Base-by-base conservation (phyloP, 2,113 vertebrate genomes). In the Anarrhichthys ocellatus region DNA sequence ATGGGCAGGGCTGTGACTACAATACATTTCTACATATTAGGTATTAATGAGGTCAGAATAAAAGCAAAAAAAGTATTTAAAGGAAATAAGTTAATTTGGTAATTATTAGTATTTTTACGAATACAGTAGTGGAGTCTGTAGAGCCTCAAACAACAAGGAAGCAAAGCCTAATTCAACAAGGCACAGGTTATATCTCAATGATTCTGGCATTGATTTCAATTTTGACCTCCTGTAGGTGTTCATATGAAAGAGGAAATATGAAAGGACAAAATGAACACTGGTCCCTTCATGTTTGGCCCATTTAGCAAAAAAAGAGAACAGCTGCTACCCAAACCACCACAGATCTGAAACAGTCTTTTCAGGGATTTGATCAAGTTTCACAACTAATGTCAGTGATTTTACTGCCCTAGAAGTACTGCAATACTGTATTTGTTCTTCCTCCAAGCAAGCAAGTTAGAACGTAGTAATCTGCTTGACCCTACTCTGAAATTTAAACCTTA, bases 351-450 rank as follows among this genome's bases (percentile, higher is more conserved):
- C 61, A 1, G 27, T 72, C 2, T 24, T 76, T 50, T 66, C 15
- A 44, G 24, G 38, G 72, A n/a, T 66, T 79, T 54, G 4, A 63
- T 73, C 9, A 38, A 62, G 58, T 20, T 82, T 76, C 15, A 36
- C 32, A 58, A 52, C 48, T 52, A 46, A 46, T 62, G 22, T 63
- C 80, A 62, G 20, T 20, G 67, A 73, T 46, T 73, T 61, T n/a
- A 61, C 67, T 48, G 56, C 24, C 61, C 2, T 34, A 40, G 13
- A 59, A 50, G 34, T 38, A 34, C 3, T 20, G 17, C 20, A 46
- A 68, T 76, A 61, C 32, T 32, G 3, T 32, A 4, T 56, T 46
- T 62, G 40, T 58, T 22, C 2, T 5, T 27, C 61, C 61, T 70
- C 44, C 71, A 68, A 68, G 36, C 22, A 18, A 76, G 8, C 24